Conservation (phyloP, 2,888 invertebrate genomes). For the Tinea trinotella region DNA sequence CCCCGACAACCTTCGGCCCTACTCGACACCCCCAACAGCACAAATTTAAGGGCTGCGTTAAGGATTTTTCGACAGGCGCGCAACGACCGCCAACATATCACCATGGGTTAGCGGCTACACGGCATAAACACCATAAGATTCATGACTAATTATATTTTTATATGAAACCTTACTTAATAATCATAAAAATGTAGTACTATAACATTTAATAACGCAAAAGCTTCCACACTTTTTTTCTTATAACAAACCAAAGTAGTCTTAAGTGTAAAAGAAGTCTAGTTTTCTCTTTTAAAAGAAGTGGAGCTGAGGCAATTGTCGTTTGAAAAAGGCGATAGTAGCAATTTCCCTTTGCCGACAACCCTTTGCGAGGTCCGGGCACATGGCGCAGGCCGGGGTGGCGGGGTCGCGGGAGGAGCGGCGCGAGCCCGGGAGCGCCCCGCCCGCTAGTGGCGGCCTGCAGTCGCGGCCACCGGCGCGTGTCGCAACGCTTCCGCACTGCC, state of each 20-base stretch:
- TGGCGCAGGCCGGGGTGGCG: constrained; percentile 24
- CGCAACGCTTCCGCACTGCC: constrained; percentile 68
- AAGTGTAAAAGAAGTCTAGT: neutral
- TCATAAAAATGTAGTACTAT: neutral
- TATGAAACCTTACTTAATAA: neutral
- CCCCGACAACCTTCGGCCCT: constrained; percentile 32
- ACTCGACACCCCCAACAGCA: constrained; percentile 43
- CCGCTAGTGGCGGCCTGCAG: constrained; percentile 68
- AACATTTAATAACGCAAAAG: neutral
- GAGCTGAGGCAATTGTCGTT: constrained; percentile 33
- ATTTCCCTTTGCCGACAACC: constrained; percentile 63
- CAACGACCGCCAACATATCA: constrained; percentile 35
- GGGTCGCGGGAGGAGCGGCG: constrained; percentile 40
- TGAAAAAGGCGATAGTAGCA: constrained; percentile 40
- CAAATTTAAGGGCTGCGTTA: constrained; percentile 67
- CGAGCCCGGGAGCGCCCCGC: constrained; percentile 56
- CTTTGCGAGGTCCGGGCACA: constrained; percentile 35
- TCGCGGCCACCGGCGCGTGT: constrained; percentile 62
- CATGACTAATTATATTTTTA: neutral
- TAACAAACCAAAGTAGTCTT: neutral
- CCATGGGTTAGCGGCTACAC: constrained; percentile 1
- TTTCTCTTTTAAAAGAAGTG: neutral
- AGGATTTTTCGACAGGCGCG: constrained; percentile 48
- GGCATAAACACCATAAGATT: neutral
- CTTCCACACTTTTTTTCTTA: neutral